Evolutionary conservation across 2,113 vertebrate species (phyloP), one percentile per base, ranked within the genome.

Genomic region (Hypocryptadius cinnamomeus): DNA sequence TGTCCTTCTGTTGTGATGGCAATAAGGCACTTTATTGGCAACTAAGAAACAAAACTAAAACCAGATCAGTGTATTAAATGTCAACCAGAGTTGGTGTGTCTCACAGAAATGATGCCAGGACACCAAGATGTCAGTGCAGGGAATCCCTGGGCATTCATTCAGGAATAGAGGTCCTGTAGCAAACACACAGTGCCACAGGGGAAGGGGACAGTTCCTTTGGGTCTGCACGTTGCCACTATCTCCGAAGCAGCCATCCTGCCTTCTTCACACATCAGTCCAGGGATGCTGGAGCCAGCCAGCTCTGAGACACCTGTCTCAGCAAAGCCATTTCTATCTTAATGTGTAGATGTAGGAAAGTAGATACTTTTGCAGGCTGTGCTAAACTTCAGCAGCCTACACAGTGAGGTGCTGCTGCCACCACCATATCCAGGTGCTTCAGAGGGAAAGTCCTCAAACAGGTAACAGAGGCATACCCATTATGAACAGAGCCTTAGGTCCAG

Each of bases 41-140:
- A 44, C 45, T 80, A 63, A 70, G 84, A 73, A 94, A 73, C 50
- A 79, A 69, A 82, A 88, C 27, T 56, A 24, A 90, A 88, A 65
- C 1, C 45, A 50, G 56, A 69, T 39, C 42, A 59, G 42, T 83
- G 77, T 83, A 39, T 88, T 72, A 73, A 71, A 79, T 51, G 35
- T 61, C 65, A 73, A 8, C 53, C 13, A 15, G 50, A 66, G 57
- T n/a, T 3, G 1, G 11, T 42, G 33, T 53, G 37, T 70, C 86
- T 73, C 48, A 28, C 76, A 45, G 45, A 60, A 90, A 23, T 31
- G 4, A 23, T 60, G 17, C 42, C 42, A 23, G 87, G 77, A 37
- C 24, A 39, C 60, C 0, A 0, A 35, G 50, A 28, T 0, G 0
- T 37, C 48, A 85, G 66, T 0, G 0, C 35, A 10, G 48, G 20